Evolutionary conservation across 2,113 vertebrate genomes (phyloP), one percentile per base, ranked within the genome.

Genomic region (Prionailurus bengalensis): DNA sequence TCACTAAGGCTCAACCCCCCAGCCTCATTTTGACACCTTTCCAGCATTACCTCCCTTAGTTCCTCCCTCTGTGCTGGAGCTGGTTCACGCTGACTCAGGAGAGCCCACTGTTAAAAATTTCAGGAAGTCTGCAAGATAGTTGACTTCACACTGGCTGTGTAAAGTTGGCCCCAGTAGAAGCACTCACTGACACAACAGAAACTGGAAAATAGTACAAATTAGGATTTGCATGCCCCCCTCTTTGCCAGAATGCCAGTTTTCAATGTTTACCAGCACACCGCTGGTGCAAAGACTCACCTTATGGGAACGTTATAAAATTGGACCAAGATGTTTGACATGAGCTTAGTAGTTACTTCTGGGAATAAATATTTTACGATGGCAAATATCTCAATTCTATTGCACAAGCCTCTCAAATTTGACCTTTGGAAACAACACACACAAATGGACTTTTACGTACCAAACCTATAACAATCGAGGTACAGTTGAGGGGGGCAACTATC

Each of bases 351-450:
- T 84, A 85, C 33, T 73, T 21, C 71, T 61, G 23, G 39, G 17
- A 88, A 73, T 21, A 66, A 29, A 9, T 58, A 33, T 3, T 78
- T 85, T 82, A 71, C 36, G 71, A 4, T 8, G 53, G 10, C 6
- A 79, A 97, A 27, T 25, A 11, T 68, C n/a, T 92, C 36, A 51
- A 25, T 80, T 92, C 80, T 94, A 33, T 61, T 70, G 6, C 45
- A 84, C 2, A 91, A 51, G 23, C 3, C 25, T 90, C 36, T 94
- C 61, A 68, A 33, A n/a, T 39, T 42, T 94, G 39, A 87, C 21
- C 7, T 89, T 79, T 83, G 83, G 92, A 92, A 92, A 73, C 25
- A 81, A 25, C 7, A 83, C 1, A 48, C 0, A 33, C 17, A 39
- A 87, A 53, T 39, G 45, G 39, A 85, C 63, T 63, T 94, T 85